Evolutionary conservation across 2,888 invertebrate species (phyloP), one percentile per base, ranked within the genome.

Genomic region (Hypsopygia costalis): DNA sequence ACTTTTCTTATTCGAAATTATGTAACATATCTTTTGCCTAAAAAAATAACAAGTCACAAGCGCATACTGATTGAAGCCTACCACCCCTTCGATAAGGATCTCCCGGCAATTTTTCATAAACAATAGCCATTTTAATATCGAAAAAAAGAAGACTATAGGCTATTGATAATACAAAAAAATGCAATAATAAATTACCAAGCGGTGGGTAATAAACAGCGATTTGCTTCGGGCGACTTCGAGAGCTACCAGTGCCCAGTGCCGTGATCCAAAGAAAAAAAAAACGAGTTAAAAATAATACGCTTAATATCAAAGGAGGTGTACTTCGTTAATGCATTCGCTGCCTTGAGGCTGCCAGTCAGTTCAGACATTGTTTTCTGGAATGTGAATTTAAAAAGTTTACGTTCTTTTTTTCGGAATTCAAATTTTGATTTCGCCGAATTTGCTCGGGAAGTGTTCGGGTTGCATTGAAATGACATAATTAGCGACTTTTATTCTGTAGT

Each of bases 111-210:
- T 83, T 86, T 87, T 86, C 81, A 83, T 85, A 85, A 86, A 88
- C 87, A 88, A 88, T 88, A 81, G 81, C 80, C 76, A 72, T 85
- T 88, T 85, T 87, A 83, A 85, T 86, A 82, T 79, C 73, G 69
- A 68, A 82, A 86, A 16, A 78, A 78, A 74, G 56, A 81, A 80
- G 74, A 79, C 66, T 67, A 64, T 69, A 66, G 69, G 83, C 83
- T 83, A 87, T 88, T 88, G 87, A 88, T 88, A 88, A 87, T 87
- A 78, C 81, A 87, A 88, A 87, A n/a, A 88, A 87, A 86, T 77
- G 77, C 78, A 81, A 87, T 81, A 86, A 87, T 87, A 88, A 87
- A 88, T 87, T 85, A 83, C 79, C 68, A 54, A 59, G 75, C 80
- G 80, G 82, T 77, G 74, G 76, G 86, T 80, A 81, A 85, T 87